These are phyloP conservation scores for Mormoops blainvillei DNA, from an alignment of 2,113 vertebrate species.

Conservation along the genomic window DNA sequence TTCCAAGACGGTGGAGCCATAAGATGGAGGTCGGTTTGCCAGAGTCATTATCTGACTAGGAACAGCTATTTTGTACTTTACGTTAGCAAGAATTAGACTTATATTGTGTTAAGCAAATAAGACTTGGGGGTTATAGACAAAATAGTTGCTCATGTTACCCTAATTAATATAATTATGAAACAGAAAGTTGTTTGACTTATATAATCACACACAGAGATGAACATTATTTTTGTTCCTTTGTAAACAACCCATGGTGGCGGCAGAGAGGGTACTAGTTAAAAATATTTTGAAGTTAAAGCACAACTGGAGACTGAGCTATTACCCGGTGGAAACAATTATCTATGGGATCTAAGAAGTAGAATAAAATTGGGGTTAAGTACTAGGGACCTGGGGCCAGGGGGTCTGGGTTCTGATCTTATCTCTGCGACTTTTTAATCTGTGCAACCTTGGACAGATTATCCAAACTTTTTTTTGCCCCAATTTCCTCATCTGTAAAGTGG, in stretches of 20 bases:
- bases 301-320: background rate
- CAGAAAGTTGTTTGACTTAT: conserved; percentile 21
- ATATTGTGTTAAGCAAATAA: background rate
- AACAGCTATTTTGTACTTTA: background rate
- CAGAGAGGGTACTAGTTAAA: background rate
- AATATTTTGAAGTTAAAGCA: conserved; percentile 26
- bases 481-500: background rate
- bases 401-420: background rate
- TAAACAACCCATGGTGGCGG: background rate
- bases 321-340: background rate
- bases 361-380: background rate
- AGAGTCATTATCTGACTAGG: background rate
- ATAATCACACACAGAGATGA: conserved; percentile 2
- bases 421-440: background rate
- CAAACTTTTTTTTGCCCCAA: background rate
- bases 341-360: background rate
- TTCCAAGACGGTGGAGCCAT: background rate
- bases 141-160: background rate
- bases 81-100: background rate
- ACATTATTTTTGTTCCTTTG: conserved; percentile 25
- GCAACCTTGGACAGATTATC: background rate
- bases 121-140: background rate
- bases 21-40: background rate
- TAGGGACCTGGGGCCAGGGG: background rate
- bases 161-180: conserved; percentile 50